Conservation (phyloP, 2,888 invertebrate genomes). For the Cantharis flavilabris region DNA sequence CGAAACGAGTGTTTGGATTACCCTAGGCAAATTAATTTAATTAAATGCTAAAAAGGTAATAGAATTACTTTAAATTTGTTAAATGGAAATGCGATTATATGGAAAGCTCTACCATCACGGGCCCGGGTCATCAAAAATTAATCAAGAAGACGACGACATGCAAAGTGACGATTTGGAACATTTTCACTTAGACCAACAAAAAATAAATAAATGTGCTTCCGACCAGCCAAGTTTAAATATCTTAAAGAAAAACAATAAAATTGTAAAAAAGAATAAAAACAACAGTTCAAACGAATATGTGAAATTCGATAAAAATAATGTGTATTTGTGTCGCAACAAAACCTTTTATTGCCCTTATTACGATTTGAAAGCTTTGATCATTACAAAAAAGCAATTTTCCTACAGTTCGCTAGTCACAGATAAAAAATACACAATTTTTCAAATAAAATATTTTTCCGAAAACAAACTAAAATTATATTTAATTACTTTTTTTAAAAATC, state of each 20-base stretch:
- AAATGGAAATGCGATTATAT: neutral
- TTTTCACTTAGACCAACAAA: neutral
- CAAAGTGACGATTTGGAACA: neutral
- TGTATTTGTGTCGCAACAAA: neutral
- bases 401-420: neutral
- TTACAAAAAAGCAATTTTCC: neutral
- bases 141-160: neutral
- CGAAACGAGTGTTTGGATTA: neutral
- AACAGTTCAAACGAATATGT: neutral
- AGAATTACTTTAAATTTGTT: neutral
- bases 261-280: neutral
- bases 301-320: neutral
- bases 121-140: neutral
- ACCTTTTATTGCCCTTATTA: neutral
- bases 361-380: neutral
- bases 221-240: neutral
- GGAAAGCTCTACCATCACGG: neutral
- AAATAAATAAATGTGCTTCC: neutral
- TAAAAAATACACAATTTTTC: neutral
- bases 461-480: neutral
- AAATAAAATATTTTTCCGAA: neutral
- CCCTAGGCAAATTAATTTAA: neutral
- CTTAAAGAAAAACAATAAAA: neutral
- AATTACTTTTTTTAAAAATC: neutral
- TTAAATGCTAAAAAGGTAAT: neutral